phyloP scores from a whole-genome alignment of 2,113 vertebrate genomes.

The Marcusenius ussheri region DNA sequence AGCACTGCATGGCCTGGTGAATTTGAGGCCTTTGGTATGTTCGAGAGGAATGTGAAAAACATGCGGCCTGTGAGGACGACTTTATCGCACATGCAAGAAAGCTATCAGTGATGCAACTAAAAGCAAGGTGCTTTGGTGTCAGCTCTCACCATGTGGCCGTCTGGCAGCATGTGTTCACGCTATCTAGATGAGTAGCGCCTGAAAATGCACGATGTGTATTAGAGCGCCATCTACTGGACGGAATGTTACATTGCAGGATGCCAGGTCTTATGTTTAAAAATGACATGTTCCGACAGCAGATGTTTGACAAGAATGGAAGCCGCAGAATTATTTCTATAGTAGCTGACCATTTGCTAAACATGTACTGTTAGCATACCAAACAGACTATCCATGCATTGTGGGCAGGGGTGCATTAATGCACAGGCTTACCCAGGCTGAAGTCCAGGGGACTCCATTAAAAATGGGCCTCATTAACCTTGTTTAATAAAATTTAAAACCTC shows the following conservation, averaged over 20 bases:
- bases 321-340: not conserved
- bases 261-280: not conserved
- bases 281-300: not conserved
- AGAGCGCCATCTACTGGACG: conserved; percentile 49
- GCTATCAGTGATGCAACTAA: not conserved
- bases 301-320: not conserved
- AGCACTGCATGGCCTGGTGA: conserved; percentile 34
- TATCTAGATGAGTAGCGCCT: not conserved
- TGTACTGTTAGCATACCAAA: not conserved
- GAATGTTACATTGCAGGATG: not conserved
- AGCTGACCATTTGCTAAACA: not conserved
- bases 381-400: not conserved
- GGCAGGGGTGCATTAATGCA: not conserved
- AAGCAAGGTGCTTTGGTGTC: not conserved
- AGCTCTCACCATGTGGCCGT: not conserved
- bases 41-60: conserved; percentile 9
- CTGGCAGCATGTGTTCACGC: not conserved
- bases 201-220: conserved; percentile 11
- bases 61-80: not conserved
- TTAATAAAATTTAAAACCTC: not conserved
- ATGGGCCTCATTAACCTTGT: not conserved
- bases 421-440: not conserved
- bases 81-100: not conserved
- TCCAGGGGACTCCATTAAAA: not conserved
- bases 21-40: conserved; percentile 7